Base-by-base conservation (phyloP, 2,888 invertebrate species). In the Ceramica pisi region DNA sequence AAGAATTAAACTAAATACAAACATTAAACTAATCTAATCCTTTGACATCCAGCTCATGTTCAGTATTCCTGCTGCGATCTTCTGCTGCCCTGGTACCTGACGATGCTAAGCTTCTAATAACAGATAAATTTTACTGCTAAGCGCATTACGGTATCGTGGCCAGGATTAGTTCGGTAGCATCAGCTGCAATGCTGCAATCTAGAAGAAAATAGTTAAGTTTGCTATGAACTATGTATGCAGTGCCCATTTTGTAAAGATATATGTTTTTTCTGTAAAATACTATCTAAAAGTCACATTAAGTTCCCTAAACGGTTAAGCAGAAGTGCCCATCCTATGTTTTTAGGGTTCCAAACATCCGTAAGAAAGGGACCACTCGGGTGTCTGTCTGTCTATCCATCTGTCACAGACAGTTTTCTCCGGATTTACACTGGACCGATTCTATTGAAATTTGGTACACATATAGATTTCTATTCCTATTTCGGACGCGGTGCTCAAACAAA, bases 121-220 rank as follows among this genome's bases (percentile, higher is more conserved):
- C 12, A 41, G 14, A 23, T 70, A 59, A n/a, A 70, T 44, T 70
- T 51, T 51, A 7, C 31, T 23, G 70, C 12, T 59, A 71, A 70
- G 71, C 68, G 65, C 61, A 74, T 81, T 75, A 70, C 61, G 35
- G 71, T 64, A 65, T 67, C 74, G 61, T 46, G 51, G 35, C 19
- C 2, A 57, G 71, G 68, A 71, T 80, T 80, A 71, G 60, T 21
- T 53, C 23, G 2, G 38, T 23, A 5, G 16, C 26, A 67, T 61
- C 46, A 71, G 26, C 38, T 57, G 63, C 62, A 48, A 46, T 44
- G n/a, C 61, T 67, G n/a, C 31, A 16, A n/a, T 44, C 10, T 3
- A 50, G 21, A n/a, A 23, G 10, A 2, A 38, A 38, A 38, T 38
- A 38, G 38, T 48, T 8, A 46, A n/a, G 21, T 46, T 23, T 55